Evolutionary conservation across 2,113 vertebrate genomes (phyloP).

Genomic region (Chionodraco myersi): DNA sequence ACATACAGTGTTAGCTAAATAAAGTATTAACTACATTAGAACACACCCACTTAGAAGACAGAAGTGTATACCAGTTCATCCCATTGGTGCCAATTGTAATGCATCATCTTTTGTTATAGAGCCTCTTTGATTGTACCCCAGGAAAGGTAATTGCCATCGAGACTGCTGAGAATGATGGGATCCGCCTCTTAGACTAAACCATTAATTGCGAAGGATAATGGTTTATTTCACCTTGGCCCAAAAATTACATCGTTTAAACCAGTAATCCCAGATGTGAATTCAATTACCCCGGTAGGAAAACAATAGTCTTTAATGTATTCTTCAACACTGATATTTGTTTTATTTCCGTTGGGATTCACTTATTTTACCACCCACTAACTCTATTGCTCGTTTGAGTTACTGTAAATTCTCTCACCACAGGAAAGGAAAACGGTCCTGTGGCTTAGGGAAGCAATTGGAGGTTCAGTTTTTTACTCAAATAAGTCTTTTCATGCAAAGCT

Average conservation of each 20-base stretch:
- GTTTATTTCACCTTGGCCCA: constrained; percentile 80
- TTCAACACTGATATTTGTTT: constrained; percentile 31
- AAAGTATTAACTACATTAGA: too few relatives aligned
- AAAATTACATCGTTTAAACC: constrained; percentile 65
- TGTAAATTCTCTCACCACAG: neutral
- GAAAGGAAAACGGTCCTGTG: neutral
- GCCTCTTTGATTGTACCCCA: constrained; percentile 1
- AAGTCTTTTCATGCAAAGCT: neutral
- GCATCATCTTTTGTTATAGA: too few relatives aligned
- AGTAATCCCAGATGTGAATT: constrained; percentile 48
- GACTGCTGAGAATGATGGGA: constrained; percentile 56
- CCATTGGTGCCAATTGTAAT: too few relatives aligned
- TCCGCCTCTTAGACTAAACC: constrained; percentile 56
- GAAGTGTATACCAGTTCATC: too few relatives aligned
- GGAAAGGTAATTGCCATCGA: constrained; percentile 63
- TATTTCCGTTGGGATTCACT: constrained; percentile 8
- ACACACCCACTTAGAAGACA: too few relatives aligned
- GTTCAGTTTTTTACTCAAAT: constrained; percentile 6
- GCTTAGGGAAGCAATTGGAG: neutral
- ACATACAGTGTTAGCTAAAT: too few relatives aligned
- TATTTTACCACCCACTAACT: constrained; percentile 15
- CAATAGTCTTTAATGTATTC: constrained; percentile 25
- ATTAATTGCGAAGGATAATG: constrained; percentile 68
- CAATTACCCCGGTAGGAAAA: constrained; percentile 34
- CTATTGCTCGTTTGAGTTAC: neutral